Evolutionary conservation across 2,888 invertebrate genomes (phyloP).

Genomic region (Nemotelus pantherinus): DNA sequence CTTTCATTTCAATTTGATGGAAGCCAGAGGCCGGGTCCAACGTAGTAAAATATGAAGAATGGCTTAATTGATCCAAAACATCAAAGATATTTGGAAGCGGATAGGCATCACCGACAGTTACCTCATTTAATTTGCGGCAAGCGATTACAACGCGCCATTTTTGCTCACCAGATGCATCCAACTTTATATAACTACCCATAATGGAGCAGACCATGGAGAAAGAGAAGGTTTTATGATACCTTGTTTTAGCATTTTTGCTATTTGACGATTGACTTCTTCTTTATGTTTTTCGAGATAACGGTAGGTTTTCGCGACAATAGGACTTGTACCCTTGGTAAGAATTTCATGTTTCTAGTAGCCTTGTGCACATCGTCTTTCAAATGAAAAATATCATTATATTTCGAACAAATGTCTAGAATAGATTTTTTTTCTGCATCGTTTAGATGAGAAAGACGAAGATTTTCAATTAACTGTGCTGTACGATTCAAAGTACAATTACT

Average conservation of each 20-base stretch:
- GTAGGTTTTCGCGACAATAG: too few species aligned
- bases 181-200: too few species aligned
- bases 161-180: too few species aligned
- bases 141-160: too few species aligned
- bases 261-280: not conserved
- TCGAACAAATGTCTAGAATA: slow-evolving; percentile 51
- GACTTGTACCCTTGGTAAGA: not conserved
- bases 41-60: slow-evolving; percentile 47
- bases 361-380: slow-evolving; percentile 55
- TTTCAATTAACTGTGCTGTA: not conserved
- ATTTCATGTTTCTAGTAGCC: slow-evolving; percentile 52
- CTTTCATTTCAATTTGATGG: slow-evolving; percentile 48
- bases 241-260: slow-evolving; percentile 27
- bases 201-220: slow-evolving; percentile 28
- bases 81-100: slow-evolving; percentile 48
- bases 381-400: slow-evolving; percentile 57
- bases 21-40: slow-evolving; percentile 50
- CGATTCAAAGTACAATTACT: too few species aligned
- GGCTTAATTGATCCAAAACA: slow-evolving; percentile 50
- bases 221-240: slow-evolving; percentile 54
- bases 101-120: slow-evolving; percentile 44
- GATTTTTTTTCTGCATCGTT: slow-evolving; percentile 54
- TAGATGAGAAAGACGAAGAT: slow-evolving; percentile 48
- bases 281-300: too few species aligned
- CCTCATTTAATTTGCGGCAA: slow-evolving; percentile 47